Evolutionary conservation across 2,888 invertebrate genomes (phyloP).

Genomic region (Sphaeridia pumilis): DNA sequence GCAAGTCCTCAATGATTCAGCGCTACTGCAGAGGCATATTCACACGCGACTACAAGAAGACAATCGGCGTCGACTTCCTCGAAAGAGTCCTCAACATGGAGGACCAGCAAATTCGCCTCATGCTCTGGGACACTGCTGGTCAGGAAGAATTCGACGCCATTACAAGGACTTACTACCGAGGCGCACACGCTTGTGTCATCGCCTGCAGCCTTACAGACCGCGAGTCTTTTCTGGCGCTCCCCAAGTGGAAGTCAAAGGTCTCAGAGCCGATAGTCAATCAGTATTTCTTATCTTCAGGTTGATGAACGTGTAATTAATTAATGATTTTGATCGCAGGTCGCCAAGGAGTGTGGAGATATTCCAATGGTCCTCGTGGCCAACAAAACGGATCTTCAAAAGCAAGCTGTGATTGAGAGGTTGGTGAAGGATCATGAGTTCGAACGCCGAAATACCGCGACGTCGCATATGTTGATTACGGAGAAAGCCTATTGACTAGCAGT

Average conservation of each 20-base stretch:
- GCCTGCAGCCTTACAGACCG: slow-evolving; percentile 89
- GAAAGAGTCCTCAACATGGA: slow-evolving; percentile 63
- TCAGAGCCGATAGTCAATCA: too few species aligned
- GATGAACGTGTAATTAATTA: not conserved
- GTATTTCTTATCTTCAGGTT: too few species aligned
- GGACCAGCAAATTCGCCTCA: slow-evolving; percentile 56
- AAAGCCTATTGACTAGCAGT: too few species aligned
- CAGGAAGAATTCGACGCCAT: slow-evolving; percentile 98
- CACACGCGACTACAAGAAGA: slow-evolving; percentile 94
- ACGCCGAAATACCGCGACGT: too few species aligned
- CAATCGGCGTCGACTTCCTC: slow-evolving; percentile 93
- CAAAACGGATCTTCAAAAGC: slow-evolving; percentile 90
- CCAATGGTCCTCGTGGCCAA: slow-evolving; percentile 95
- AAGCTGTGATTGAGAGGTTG: slow-evolving; percentile 82
- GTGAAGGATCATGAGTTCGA: too few species aligned
- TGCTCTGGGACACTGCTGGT: slow-evolving; percentile 97
- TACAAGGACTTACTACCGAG: slow-evolving; percentile 92
- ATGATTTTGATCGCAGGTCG: slow-evolving; percentile 61
- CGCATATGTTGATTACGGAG: too few species aligned
- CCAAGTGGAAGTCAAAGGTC: slow-evolving; percentile 95
- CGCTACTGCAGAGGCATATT: slow-evolving; percentile 95
- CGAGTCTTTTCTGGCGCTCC: slow-evolving; percentile 81
- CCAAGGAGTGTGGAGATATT: slow-evolving; percentile 93
- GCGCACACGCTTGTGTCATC: slow-evolving; percentile 90
- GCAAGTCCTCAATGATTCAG: slow-evolving; percentile 97